Conservation (phyloP, 2,113 vertebrate species). For the Electrona antarctica region DNA sequence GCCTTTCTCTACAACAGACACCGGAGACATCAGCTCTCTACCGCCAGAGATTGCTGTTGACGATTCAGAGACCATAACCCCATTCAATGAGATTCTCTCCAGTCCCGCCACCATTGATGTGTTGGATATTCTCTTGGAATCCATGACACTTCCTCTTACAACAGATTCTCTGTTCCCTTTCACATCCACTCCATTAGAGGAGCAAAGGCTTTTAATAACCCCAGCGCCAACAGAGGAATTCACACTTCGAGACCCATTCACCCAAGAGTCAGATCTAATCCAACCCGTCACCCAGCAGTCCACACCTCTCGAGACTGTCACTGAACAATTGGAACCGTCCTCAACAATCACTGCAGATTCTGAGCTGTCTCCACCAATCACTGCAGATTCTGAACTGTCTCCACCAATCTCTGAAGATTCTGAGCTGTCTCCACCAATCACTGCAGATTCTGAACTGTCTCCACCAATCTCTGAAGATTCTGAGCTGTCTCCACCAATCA, state of each 20-base stretch:
- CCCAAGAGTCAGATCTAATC: constrained; percentile 33
- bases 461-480: constrained; percentile 13
- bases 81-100: constrained; percentile 20
- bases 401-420: not conserved
- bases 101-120: constrained; percentile 17
- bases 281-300: constrained; percentile 28
- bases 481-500: no score
- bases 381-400: no score
- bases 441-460: not conserved
- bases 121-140: constrained; percentile 33
- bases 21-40: constrained; percentile 47
- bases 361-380: no score
- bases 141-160: constrained; percentile 47
- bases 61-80: constrained; percentile 25
- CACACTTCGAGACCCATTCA: constrained; percentile 34
- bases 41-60: constrained; percentile 33
- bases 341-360: not conserved
- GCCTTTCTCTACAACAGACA: constrained; percentile 38
- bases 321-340: not conserved
- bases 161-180: constrained; percentile 43
- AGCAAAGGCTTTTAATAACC: constrained; percentile 22
- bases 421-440: not conserved
- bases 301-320: constrained; percentile 15
- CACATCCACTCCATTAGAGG: constrained; percentile 30
- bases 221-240: constrained; percentile 9